Conservation (phyloP, 2,797 vertebrate genomes). For the Morelia viridis region DNA sequence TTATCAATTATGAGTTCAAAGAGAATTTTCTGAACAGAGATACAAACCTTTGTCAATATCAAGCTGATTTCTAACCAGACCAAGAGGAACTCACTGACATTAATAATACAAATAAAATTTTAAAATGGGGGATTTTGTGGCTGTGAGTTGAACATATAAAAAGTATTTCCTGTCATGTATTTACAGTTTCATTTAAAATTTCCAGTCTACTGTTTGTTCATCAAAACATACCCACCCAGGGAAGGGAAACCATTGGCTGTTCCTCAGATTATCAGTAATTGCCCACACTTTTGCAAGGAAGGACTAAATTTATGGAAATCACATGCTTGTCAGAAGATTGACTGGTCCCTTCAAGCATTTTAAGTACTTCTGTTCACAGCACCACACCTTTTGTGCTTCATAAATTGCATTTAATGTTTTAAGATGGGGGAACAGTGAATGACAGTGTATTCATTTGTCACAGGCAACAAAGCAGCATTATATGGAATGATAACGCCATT, state of each 20-base stretch:
- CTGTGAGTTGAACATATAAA: neutral
- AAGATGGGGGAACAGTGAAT: constrained; percentile 8
- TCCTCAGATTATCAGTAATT: constrained; percentile 16
- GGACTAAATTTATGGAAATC: constrained; percentile 15
- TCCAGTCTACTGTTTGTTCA: neutral
- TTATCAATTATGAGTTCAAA: neutral
- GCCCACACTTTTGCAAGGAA: neutral
- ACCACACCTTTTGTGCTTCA: constrained; percentile 17
- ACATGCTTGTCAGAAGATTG: constrained; percentile 14
- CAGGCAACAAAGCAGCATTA: constrained; percentile 17
- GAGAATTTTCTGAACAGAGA: neutral
- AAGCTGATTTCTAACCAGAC: neutral
- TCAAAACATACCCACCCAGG: neutral
- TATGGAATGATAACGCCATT: constrained; percentile 26
- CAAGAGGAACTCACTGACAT: neutral
- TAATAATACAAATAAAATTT: constrained; percentile 5
- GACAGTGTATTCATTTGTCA: constrained; percentile 32
- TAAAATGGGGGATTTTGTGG: neutral
- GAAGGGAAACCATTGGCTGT: neutral
- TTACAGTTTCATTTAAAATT: constrained; percentile 3
- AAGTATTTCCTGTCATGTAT: neutral
- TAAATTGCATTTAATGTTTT: constrained; percentile 22
- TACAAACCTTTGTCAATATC: neutral
- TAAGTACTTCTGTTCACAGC: constrained; percentile 13
- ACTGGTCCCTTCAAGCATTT: constrained; percentile 9